phyloP scores from a whole-genome alignment of 2,113 vertebrate species.

The Lagopus leucura region DNA sequence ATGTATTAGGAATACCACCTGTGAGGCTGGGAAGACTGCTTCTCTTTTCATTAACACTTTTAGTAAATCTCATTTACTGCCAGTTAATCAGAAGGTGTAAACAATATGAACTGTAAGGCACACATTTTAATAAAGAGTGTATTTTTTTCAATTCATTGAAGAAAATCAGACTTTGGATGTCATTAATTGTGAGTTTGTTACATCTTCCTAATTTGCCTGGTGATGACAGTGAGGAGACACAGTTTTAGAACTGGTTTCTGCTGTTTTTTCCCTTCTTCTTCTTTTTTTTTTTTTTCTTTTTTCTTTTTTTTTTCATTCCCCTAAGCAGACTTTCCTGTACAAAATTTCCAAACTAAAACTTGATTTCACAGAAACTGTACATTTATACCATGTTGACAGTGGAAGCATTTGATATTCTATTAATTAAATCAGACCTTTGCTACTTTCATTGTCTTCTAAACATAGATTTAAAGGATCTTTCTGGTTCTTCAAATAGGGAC shows the following conservation, averaged over 20 bases:
- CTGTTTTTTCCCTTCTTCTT: background rate
- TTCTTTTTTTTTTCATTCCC: too few species aligned
- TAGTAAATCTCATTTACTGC: background rate
- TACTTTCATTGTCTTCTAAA: background rate
- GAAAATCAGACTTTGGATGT: background rate
- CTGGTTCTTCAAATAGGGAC: background rate
- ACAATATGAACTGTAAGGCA: background rate
- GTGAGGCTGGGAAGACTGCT: rapidly evolving
- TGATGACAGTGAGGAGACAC: background rate
- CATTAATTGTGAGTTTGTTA: background rate
- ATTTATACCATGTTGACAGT: background rate
- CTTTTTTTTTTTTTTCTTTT: background rate
- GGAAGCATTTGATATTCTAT: background rate
- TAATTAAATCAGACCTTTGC: background rate
- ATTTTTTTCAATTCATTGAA: background rate
- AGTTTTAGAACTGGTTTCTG: background rate
- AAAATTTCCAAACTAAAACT: background rate
- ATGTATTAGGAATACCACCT: background rate
- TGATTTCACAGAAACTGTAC: background rate
- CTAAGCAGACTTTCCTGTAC: background rate
- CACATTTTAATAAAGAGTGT: background rate
- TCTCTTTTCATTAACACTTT: background rate
- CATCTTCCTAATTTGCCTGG: background rate
- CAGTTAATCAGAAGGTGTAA: background rate
- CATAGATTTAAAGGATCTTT: background rate